Base-by-base conservation (phyloP, 2,888 invertebrate species). In the Xestoiulus laeticollis region DNA sequence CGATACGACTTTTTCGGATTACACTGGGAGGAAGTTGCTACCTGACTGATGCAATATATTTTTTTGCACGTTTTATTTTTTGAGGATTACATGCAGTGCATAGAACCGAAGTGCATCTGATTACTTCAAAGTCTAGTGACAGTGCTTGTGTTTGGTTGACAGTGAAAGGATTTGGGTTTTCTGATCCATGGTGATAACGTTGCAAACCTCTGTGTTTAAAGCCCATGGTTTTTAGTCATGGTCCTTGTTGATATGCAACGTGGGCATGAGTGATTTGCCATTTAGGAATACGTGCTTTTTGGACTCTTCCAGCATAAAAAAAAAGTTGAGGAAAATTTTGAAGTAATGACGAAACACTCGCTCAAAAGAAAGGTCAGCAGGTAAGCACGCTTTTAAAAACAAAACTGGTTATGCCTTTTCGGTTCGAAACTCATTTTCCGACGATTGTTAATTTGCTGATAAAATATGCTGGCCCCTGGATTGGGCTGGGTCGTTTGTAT, bases 281-380 rank as follows among this genome's bases (percentile, higher is more conserved):
- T 48, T 48, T n/a, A 1, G 53, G 53, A 53, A 19, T 53, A 53
- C 16, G 53, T 53, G 53, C 16, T 4, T 43, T 43, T 43, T 59
- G 22, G 59, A 22, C 6, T 59, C 59, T 22, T 59, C 59, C 59
- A 22, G n/a, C 1, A 19, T 48, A 43, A 48, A 16, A 10, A 10
- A 16, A 48, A 48, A 48, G 48, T 48, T 48, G 6, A 48, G 48
- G 48, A 10, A 16, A 10, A 48, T 48, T 48, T 59, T 1, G 22
- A 84, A 84, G 84, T 32, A n/a, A 85, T 85, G 85, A 85, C 85
- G 85, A 85, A 85, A 44, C 85, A 85, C 26, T 85, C 85, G 43
- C 33, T 85, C 22, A 85, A 85, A 32, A 43, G 85, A 85, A 85
- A 85, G 85, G 85, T 85, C 85, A 85, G 48, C 85, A 85, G 85